Evolutionary conservation across 2,797 vertebrate genomes (phyloP), one percentile per base, ranked within the genome.

Genomic region (Huso huso): DNA sequence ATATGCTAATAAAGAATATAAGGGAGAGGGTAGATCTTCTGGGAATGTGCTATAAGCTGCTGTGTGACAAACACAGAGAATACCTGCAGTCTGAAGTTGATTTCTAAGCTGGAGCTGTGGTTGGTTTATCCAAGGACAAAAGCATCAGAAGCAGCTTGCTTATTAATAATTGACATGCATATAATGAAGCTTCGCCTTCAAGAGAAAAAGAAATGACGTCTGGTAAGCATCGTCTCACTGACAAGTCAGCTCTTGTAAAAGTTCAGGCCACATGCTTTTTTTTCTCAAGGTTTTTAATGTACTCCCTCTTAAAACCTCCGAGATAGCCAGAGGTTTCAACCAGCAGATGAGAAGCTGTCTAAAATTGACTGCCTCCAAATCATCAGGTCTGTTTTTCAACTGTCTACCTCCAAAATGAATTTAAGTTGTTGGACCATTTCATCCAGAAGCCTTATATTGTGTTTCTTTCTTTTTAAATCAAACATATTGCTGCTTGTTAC

Each of bases 121-220:
- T 58, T 6, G 12, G 55, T 13, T 58, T 58, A 58, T n/a, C 55
- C 55, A 58, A 58, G 55, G 55, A 58, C 55, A 58, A 58, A 58
- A 13, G 55, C 10, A 13, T 11, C 10, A 7, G 11, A 11, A 58
- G 55, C 55, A 58, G 55, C 12, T 58, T 58, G 55, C 15, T 13
- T 58, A 58, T 13, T 58, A 58, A 58, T 11, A 12, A 58, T 58
- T 58, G 55, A 58, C 15, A 58, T 1, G 1, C 55, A 58, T 13
- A 58, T 58, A 58, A 58, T 13, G 55, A 58, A 58, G 15, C 55
- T n/a, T 58, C 6, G 3, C 55, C 55, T 58, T 58, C 55, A 58
- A 58, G 55, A 58, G 55, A 13, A n/a, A 12, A 12, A 58, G 4
- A 58, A 58, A 13, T 58, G 55, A 13, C 12, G 12, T 58, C 3